Conservation (phyloP, 2,797 vertebrate species). For the Perodicticus potto region DNA sequence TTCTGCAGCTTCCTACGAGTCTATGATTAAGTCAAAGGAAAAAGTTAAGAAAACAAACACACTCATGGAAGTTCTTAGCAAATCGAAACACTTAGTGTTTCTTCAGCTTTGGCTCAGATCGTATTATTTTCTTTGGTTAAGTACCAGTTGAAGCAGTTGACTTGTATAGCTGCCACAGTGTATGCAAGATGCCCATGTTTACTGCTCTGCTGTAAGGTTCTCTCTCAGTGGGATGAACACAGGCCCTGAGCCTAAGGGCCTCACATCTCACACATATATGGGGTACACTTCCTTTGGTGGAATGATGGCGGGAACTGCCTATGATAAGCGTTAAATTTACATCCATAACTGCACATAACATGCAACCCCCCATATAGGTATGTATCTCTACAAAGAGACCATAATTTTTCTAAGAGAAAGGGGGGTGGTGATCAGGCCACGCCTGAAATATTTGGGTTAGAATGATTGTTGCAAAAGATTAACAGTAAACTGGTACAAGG, state of each 20-base stretch:
- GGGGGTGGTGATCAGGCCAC: background rate
- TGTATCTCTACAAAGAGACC: background rate
- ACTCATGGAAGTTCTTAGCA: background rate
- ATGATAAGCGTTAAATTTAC: background rate
- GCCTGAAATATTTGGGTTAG: background rate
- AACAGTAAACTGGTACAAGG: background rate
- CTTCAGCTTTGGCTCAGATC: background rate
- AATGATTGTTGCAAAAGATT: background rate
- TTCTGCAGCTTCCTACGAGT: background rate
- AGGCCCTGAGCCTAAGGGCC: background rate
- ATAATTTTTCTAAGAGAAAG: background rate
- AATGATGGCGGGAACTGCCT: background rate
- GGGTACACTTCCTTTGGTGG: background rate
- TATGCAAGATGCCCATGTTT: background rate
- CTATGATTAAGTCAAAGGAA: background rate
- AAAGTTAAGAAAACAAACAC: conserved; percentile 16
- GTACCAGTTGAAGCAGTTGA: background rate
- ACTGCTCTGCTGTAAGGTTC: background rate
- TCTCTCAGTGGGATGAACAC: background rate
- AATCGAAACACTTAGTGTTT: background rate
- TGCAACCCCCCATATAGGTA: background rate
- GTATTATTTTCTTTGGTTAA: background rate
- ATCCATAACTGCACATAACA: background rate
- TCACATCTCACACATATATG: background rate
- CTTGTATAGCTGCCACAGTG: background rate